Evolutionary conservation across 2,113 vertebrate genomes (phyloP).

Genomic region (Mobula hypostoma): DNA sequence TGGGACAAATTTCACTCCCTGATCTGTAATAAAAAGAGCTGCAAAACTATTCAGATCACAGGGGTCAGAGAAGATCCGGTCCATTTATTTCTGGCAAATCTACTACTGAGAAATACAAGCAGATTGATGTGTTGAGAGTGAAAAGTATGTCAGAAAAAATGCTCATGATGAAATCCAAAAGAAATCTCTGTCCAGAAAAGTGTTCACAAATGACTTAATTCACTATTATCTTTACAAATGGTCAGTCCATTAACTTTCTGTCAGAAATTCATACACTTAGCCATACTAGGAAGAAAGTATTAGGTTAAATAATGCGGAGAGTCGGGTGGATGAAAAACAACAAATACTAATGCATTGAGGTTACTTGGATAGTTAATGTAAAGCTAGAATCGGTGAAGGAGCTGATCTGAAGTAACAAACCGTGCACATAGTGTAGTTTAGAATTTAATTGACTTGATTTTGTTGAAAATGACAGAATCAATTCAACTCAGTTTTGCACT

Average conservation of each 20-base stretch:
- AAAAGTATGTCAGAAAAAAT: background rate
- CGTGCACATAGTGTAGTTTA: background rate
- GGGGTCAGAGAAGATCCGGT: too few species aligned
- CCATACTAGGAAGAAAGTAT: background rate
- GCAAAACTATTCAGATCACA: background rate
- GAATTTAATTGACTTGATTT: background rate
- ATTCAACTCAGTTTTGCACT: background rate
- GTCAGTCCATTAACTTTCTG: background rate
- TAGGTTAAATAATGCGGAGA: background rate
- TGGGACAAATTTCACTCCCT: background rate
- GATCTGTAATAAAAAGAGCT: background rate
- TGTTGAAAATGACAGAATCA: background rate
- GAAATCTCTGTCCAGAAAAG: background rate
- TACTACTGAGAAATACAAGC: too few species aligned
- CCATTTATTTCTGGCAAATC: background rate
- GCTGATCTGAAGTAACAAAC: background rate
- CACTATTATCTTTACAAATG: background rate
- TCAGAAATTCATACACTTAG: background rate
- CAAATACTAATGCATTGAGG: background rate
- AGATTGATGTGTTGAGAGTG: background rate
- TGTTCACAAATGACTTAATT: background rate
- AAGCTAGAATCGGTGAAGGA: background rate
- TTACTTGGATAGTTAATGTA: background rate
- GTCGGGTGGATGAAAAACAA: background rate
- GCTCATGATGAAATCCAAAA: background rate